Evolutionary conservation across 1,140 invertebrate species (phyloP).

Genomic region (Orius laevigatus): DNA sequence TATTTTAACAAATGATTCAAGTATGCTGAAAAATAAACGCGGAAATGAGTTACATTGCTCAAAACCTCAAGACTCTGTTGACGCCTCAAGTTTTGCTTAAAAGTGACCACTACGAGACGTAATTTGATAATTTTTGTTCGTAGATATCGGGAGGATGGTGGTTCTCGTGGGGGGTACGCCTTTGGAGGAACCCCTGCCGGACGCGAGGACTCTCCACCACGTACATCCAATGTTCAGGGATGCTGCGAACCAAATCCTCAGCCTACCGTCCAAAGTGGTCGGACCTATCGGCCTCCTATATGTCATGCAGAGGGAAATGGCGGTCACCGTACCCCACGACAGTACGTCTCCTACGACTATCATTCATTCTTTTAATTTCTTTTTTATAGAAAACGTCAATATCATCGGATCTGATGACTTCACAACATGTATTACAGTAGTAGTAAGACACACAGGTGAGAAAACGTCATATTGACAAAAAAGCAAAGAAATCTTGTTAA

Average conservation of each 20-base stretch:
- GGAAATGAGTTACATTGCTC: too few species aligned
- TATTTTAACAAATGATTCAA: too few species aligned
- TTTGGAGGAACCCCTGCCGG: constrained; percentile 65
- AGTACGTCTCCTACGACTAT: constrained; percentile 40
- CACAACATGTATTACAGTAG: constrained; percentile 82
- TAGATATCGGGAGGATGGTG: constrained; percentile 45
- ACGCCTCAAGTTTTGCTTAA: too few species aligned
- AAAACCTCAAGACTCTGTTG: too few species aligned
- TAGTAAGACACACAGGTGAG: constrained; percentile 80
- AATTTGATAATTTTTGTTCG: too few species aligned
- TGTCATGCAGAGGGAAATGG: constrained; percentile 77
- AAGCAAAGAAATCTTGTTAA: neutral
- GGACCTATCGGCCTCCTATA: constrained; percentile 74
- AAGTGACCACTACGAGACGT: too few species aligned
- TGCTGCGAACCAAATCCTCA: constrained; percentile 57
- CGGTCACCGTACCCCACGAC: constrained; percentile 75
- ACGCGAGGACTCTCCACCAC: constrained; percentile 58
- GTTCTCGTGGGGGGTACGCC: constrained; percentile 71
- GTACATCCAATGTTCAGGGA: constrained; percentile 72
- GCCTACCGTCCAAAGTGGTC: constrained; percentile 57
- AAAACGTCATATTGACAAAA: neutral
- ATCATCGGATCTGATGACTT: constrained; percentile 86
- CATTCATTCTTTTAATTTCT: constrained; percentile 24
- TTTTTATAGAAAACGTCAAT: constrained; percentile 61
- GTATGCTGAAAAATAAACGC: too few species aligned